A percentile compares a stretch with the other conserved stretches of the same genome.
phyloP scores from a whole-genome alignment of 2,888 invertebrate species.

The Desoria tigrina region DNA sequence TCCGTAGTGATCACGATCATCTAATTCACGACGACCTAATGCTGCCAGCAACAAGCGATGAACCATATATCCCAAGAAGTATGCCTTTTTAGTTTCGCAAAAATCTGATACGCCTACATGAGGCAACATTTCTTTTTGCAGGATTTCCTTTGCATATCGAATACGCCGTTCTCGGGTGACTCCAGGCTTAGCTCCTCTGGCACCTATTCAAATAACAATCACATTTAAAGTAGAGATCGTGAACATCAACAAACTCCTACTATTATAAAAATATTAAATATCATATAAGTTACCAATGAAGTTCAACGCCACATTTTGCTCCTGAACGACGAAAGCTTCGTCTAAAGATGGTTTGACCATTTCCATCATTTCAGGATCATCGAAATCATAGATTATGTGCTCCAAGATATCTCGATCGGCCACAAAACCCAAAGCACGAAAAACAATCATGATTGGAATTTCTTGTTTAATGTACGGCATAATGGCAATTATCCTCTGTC shows the following conservation, averaged over 20 bases:
- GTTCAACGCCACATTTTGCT: slow-evolving; percentile 97
- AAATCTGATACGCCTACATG: slow-evolving; percentile 99
- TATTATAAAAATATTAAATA: no score
- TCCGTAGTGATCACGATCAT: slow-evolving; percentile 99
- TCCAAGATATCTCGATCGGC: slow-evolving; percentile 98
- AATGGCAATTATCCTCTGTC: slow-evolving; percentile 96
- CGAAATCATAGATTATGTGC: slow-evolving; percentile 99
- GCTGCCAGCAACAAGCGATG: slow-evolving; percentile 92
- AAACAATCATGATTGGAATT: slow-evolving; percentile 99
- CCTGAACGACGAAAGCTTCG: slow-evolving; percentile 99
- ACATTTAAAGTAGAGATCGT: background rate
- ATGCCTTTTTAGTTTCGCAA: slow-evolving; percentile 99
- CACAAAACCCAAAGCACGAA: slow-evolving; percentile 97
- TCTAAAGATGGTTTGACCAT: slow-evolving; percentile 99
- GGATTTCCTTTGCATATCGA: slow-evolving; percentile 97
- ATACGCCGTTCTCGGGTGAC: slow-evolving; percentile 98
- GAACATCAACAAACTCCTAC: background rate
- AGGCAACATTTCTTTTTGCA: slow-evolving; percentile 99
- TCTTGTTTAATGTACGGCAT: slow-evolving; percentile 99
- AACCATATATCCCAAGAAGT: slow-evolving; percentile 98
- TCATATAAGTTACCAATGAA: slow-evolving; percentile 71
- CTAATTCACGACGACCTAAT: slow-evolving; percentile 91
- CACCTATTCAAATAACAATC: slow-evolving; percentile 66
- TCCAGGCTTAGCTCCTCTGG: slow-evolving; percentile 94
- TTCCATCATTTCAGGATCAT: slow-evolving; percentile 99